Conservation (phyloP, 2,113 vertebrate genomes). For the Sander vitreus region DNA sequence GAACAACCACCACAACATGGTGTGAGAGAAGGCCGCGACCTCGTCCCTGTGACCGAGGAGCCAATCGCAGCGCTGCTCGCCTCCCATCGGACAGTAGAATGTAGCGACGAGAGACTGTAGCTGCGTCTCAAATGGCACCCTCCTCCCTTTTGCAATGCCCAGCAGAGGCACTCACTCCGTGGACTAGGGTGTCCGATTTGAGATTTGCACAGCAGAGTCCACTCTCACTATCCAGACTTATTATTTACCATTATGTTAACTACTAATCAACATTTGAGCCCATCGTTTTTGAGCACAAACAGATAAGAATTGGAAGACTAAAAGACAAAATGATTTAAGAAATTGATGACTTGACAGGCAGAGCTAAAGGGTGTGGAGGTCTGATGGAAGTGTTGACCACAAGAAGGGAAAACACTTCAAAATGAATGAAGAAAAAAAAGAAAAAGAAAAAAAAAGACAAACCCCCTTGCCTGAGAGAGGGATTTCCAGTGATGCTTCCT, state of each 20-base stretch:
- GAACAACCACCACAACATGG: constrained; percentile 98
- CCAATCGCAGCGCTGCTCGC: constrained; percentile 90
- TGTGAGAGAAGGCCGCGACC: constrained; percentile 73
- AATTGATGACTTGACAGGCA: constrained; percentile 58
- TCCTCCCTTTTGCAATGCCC: constrained; percentile 41
- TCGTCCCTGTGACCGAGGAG: constrained; percentile 86
- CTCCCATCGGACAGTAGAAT: constrained; percentile 99
- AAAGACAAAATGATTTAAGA: constrained; percentile 24
- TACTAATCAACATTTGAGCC: constrained; percentile 80
- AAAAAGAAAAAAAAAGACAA: constrained; percentile 71
- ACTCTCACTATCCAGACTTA: constrained; percentile 77
- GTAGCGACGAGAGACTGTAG: constrained; percentile 90
- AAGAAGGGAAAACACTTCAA: constrained; percentile 48
- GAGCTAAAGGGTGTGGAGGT: constrained; percentile 62
- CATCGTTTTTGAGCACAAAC: constrained; percentile 63
- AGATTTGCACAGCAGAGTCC: constrained; percentile 81
- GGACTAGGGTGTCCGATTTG: constrained; percentile 69
- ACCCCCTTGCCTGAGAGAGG: constrained; percentile 64
- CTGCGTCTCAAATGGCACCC: constrained; percentile 69
- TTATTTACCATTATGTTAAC: constrained; percentile 77
- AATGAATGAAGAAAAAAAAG: constrained; percentile 59
- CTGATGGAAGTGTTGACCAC: constrained; percentile 50
- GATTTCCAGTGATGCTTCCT: constrained; percentile 64
- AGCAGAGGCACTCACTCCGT: constrained; percentile 12
- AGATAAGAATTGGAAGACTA: constrained; percentile 70